Evolutionary conservation across 2,888 invertebrate genomes (phyloP), one percentile per base, ranked within the genome.

Genomic region (Galerucella calmariensis): DNA sequence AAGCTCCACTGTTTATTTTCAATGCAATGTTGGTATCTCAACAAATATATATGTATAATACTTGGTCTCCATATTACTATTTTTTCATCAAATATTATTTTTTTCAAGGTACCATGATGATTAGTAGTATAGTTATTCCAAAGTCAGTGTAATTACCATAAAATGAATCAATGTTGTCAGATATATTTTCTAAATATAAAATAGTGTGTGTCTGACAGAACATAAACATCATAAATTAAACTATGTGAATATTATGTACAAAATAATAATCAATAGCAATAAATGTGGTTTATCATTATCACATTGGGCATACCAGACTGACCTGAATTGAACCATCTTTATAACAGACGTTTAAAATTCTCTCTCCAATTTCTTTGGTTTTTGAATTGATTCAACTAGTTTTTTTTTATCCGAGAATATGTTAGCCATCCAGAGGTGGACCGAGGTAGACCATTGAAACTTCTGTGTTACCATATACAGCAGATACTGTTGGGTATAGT

Each of bases 391-490:
- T 53, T 75, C 14, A 24, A 48, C 66, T 75, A 59, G 53, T 72
- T 65, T 72, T 41, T 35, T 67, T 51, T 75, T 27, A 69, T 73
- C 74, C 65, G 67, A 72, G 77, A 78, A 76, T 81, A 78, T 87
- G 90, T 94, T 93, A 97, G 89, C 98, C 98, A 91, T 98, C 97
- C 84, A 97, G 88, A n/a, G 99, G 98, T 79, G 95, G 94, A 79
- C 99, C 99, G 83, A 98, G 90, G 88, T 99, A 99, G 61, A 98
- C 97, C 98, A 99, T 98, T 53, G 98, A 97, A 58, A 99, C 97
- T 91, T 99, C 98, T 66, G 98, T 99, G 87, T 99, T 99, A 76
- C 99, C 99, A 89, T 99, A 99, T 12, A 99, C 99, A 75, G 98
- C 98, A 67, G 98, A 98, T 69, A 98, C 96, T 76, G 98, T 95